phyloP scores from a whole-genome alignment of 2,113 vertebrate genomes.

The Daphoenositta chrysoptera region DNA sequence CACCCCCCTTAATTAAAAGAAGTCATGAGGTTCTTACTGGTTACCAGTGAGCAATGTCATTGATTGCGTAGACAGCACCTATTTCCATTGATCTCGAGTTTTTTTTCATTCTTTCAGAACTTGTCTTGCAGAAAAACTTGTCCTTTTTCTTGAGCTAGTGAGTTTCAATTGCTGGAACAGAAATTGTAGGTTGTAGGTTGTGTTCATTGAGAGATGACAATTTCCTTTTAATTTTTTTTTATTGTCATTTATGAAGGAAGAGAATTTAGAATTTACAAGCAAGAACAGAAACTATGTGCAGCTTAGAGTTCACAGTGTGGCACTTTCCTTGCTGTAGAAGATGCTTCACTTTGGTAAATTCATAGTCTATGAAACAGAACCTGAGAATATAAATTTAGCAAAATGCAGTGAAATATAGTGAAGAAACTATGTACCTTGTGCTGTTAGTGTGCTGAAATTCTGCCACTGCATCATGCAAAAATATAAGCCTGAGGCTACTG shows the following conservation, averaged over 20 bases:
- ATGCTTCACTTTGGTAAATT: neutral
- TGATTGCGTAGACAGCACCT: neutral
- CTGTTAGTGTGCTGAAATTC: neutral
- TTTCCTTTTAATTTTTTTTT: neutral
- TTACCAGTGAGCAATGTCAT: neutral
- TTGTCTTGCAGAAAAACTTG: neutral
- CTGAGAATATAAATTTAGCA: neutral
- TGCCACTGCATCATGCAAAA: neutral
- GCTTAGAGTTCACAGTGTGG: neutral
- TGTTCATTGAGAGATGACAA: neutral
- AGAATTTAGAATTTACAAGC: neutral
- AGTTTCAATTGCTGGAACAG: neutral
- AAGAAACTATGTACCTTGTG: neutral
- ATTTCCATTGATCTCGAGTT: neutral
- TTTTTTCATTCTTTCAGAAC: neutral
- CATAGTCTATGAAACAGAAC: neutral
- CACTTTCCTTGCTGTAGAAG: neutral
- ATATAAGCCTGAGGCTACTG: neutral
- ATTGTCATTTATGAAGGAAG: neutral
- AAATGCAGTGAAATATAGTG: neutral
- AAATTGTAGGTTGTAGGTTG: neutral
- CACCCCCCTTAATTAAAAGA: neutral
- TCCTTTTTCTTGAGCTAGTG: neutral
- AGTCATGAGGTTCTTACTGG: neutral
- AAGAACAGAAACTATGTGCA: neutral